Conservation (phyloP, 1,140 invertebrate genomes). For the Lepidurus packardi region DNA sequence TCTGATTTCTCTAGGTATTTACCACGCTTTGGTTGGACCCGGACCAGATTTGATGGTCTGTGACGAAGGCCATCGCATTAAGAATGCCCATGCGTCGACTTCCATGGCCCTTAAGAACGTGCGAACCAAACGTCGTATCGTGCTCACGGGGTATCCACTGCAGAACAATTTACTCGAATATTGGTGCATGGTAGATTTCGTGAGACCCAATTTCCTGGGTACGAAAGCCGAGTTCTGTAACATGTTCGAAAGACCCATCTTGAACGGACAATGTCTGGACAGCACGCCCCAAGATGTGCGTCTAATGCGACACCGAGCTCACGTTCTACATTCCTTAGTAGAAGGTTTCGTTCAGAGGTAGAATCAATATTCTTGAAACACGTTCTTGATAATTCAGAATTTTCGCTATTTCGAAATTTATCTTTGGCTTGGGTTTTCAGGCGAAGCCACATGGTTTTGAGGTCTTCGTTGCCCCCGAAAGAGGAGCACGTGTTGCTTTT, state of each 20-base stretch:
- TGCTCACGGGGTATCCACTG: conserved; percentile 91
- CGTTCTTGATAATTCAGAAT: no score
- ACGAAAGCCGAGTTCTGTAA: conserved; percentile 90
- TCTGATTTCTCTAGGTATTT: conserved; percentile 59
- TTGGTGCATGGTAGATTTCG: conserved; percentile 96
- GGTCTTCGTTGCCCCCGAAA: conserved; percentile 78
- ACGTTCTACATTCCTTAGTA: conserved; percentile 80
- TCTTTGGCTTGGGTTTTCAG: conserved; percentile 45
- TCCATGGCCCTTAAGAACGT: conserved; percentile 88
- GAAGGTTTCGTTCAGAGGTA: conserved; percentile 84
- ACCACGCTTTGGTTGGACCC: conserved; percentile 77
- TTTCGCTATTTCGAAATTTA: conserved; percentile 22
- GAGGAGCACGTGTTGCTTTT: conserved; percentile 86
- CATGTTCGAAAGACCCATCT: conserved; percentile 92
- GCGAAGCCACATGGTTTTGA: conserved; percentile 79
- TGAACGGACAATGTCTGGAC: conserved; percentile 90
- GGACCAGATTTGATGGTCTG: conserved; percentile 92
- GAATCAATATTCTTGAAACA: conserved; percentile 21
- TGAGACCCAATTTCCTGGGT: conserved; percentile 82
- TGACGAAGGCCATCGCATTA: conserved; percentile 94
- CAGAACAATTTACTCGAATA: conserved; percentile 95
- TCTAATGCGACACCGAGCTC: conserved; percentile 80
- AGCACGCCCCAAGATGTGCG: conserved; percentile 83
- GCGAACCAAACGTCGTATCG: conserved; percentile 77
- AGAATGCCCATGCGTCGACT: conserved; percentile 89